Percentiles rank a stretch among this genome's conserved stretches.
Evolutionary conservation across 1,140 invertebrate genomes (phyloP).

Genomic region (Drosophila tristis): DNA sequence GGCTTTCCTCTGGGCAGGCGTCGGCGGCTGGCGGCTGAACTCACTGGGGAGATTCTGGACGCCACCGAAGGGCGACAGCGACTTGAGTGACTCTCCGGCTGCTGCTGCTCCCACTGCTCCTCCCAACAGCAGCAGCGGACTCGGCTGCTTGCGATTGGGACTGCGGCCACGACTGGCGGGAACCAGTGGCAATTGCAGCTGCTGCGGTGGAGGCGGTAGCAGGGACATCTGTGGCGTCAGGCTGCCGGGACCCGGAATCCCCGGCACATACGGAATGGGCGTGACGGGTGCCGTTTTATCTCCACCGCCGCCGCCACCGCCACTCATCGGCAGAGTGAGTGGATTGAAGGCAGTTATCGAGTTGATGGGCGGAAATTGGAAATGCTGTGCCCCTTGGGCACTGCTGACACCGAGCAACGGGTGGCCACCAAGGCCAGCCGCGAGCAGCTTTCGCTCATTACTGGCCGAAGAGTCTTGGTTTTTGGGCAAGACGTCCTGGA

Average conservation of each 20-base stretch:
- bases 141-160: constrained; percentile 70
- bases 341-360: constrained; percentile 90
- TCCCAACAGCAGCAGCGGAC: constrained; percentile 33
- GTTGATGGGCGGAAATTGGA: constrained; percentile 87
- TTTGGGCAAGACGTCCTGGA: constrained; percentile 76
- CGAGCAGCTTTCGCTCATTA: constrained; percentile 63
- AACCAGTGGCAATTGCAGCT: constrained; percentile 54
- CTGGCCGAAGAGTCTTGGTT: constrained; percentile 8
- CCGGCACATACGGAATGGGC: constrained; percentile 92
- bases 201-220: constrained; percentile 63
- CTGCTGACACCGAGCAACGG: constrained; percentile 20
- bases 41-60: constrained; percentile 78
- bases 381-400: constrained; percentile 83
- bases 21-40: constrained; percentile 73
- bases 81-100: constrained; percentile 42
- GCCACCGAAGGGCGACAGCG: constrained; percentile 71
- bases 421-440: background rate
- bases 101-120: constrained; percentile 1
- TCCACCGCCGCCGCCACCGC: constrained; percentile 74
- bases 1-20: constrained; percentile 64
- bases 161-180: constrained; percentile 44
- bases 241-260: constrained; percentile 92
- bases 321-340: constrained; percentile 85
- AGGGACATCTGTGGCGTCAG: constrained; percentile 84
- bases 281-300: constrained; percentile 86